A percentile compares a stretch with the other conserved stretches of the same genome.
phyloP scores from a whole-genome alignment of 2,113 vertebrate species.

The Xiphophorus hellerii region DNA sequence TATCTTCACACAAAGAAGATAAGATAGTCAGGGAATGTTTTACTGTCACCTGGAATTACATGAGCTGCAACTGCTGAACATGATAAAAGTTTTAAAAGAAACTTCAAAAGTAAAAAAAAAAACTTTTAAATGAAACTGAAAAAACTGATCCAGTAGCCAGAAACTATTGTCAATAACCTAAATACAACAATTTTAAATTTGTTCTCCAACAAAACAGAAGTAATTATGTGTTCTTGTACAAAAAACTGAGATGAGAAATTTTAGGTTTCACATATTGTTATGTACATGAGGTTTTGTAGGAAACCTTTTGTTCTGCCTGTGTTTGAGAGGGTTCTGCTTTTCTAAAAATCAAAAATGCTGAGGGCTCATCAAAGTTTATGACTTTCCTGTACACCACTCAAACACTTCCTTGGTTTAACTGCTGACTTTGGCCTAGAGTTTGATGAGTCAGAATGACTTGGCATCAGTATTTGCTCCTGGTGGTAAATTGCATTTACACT shows the following conservation, averaged over 20 bases:
- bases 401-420: constrained; percentile 51
- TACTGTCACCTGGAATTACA: neutral
- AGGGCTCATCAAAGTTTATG: constrained; percentile 35
- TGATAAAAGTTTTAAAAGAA: neutral
- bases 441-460: constrained; percentile 34
- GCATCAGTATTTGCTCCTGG: constrained; percentile 30
- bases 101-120: too few relatives aligned
- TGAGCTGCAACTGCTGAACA: neutral
- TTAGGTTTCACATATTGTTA: neutral
- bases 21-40: too few relatives aligned
- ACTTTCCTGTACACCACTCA: constrained; percentile 42
- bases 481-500: constrained; percentile 36
- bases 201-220: neutral
- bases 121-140: neutral
- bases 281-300: neutral
- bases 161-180: neutral
- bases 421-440: constrained; percentile 54
- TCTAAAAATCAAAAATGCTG: constrained; percentile 10
- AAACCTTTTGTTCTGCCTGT: neutral
- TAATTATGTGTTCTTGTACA: neutral
- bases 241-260: neutral
- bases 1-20: too few relatives aligned
- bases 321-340: constrained; percentile 10
- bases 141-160: neutral
- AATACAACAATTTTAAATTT: neutral